phyloP scores from a whole-genome alignment of 1,140 invertebrate genomes.

The Caenorhabditis latens region DNA sequence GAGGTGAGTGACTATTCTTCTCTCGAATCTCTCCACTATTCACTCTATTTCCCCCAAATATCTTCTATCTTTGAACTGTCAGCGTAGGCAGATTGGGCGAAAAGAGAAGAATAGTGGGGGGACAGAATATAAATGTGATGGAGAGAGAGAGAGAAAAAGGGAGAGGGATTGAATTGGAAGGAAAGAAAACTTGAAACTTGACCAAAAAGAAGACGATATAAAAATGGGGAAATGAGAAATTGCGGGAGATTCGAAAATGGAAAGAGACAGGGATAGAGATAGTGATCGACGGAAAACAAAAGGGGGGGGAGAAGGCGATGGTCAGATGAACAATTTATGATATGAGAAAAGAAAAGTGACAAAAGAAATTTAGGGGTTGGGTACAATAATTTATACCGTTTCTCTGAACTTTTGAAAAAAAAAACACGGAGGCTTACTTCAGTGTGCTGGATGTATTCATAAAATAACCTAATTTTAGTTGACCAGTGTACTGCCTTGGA shows the following conservation, averaged over 20 bases:
- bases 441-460: too few species aligned
- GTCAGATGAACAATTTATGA: background rate
- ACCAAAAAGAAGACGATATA: background rate
- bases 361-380: too few species aligned
- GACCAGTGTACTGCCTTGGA: too few species aligned
- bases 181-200: constrained; percentile 30
- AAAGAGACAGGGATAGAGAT: background rate
- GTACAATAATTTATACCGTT: too few species aligned
- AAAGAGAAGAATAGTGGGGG: background rate
- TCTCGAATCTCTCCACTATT: background rate
- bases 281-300: background rate
- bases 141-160: background rate
- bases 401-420: too few species aligned
- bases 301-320: background rate
- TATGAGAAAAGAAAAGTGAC: too few species aligned
- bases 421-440: too few species aligned
- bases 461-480: too few species aligned
- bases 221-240: background rate
- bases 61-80: constrained; percentile 53
- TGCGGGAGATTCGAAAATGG: background rate
- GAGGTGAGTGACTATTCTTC: background rate
- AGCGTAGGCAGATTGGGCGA: background rate
- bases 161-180: too few species aligned
- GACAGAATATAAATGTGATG: background rate
- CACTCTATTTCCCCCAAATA: background rate